phyloP scores from a whole-genome alignment of 64 coral and sea anemone species.

The Porites australiensis region DNA sequence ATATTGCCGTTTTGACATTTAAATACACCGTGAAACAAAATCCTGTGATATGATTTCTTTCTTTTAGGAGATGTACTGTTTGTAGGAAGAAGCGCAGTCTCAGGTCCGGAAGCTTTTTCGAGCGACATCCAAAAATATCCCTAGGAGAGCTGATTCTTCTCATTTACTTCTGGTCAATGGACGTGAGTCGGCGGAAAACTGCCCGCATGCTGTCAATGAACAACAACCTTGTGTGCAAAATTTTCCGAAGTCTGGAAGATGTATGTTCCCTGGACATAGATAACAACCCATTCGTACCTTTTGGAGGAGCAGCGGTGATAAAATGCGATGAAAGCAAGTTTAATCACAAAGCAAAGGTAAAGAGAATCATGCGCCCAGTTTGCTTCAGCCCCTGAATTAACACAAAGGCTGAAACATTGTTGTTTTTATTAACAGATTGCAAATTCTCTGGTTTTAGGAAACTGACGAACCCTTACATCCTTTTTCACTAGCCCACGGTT shows the following conservation, averaged over 20 bases:
- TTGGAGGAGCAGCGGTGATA: neutral
- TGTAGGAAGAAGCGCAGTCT: conserved; percentile 19
- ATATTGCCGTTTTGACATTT: too few relatives aligned
- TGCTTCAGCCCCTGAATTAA: neutral
- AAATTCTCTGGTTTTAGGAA: too few relatives aligned
- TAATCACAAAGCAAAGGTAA: conserved; percentile 20
- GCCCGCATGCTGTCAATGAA: conserved; percentile 9
- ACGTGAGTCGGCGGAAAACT: neutral
- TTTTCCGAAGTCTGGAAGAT: conserved; percentile 38
- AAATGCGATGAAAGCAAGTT: neutral
- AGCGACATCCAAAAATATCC: conserved; percentile 2
- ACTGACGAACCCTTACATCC: too few relatives aligned
- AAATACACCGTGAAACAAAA: neutral
- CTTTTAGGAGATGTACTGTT: conserved; percentile 38
- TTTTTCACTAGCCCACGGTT: too few relatives aligned
- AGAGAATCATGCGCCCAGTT: neutral
- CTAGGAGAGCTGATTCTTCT: conserved; percentile 22
- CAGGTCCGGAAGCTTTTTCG: conserved; percentile 39
- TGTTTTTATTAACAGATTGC: neutral
- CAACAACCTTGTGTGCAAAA: conserved; percentile 23
- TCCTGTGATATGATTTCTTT: neutral
- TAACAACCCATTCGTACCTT: neutral
- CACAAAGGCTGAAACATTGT: neutral
- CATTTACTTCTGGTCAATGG: conserved; percentile 30
- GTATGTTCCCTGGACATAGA: neutral